Evolutionary conservation across 2,113 vertebrate genomes (phyloP), one percentile per base, ranked within the genome.

Genomic region (Crocuta crocuta): DNA sequence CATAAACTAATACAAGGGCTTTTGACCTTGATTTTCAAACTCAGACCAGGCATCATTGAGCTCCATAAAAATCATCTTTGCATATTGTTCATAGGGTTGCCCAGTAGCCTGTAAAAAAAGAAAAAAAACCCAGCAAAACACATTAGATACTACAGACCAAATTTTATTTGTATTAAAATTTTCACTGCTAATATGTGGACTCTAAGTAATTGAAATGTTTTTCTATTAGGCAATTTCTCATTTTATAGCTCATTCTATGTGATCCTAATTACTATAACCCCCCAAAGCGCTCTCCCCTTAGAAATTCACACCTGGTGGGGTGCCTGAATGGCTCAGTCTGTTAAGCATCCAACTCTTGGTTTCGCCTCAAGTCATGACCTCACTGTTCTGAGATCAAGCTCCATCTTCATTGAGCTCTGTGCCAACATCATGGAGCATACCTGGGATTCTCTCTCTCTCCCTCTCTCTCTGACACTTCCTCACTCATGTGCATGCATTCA

Each of bases 31-130:
- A 98, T 99, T 99, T 95, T 99, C 99, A 99, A 99, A 99, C 99
- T 99, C 99, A 98, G 99, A 99, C 99, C 99, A 99, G 98, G 99
- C 99, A 93, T 99, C 99, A 39, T 99, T 99, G 89, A 99, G 98
- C 99, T 99, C 99, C 99, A 99, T 99, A 99, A 99, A 99, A 98
- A 99, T 99, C 99, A 99, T 99, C 99, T 99, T 99, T 99, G 99
- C 99, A 96, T 99, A 99, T 98, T 99, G 99, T 99, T 99, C 99
- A 97, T 99, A 99, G 19, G 99, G 99, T 98, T 99, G 99, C 95
- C 99, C 99, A 5, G 99, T 99, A 21, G 99, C 99, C 99, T 99
- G 92, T 4, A 97, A 43, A 86, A 97, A 89, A 98, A 95, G 78
- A 92, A 97, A 94, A 97, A 74, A 16, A 66, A 85, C 35, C 35